Percentiles rank a stretch among this genome's conserved stretches.
Evolutionary conservation across 2,113 vertebrate genomes (phyloP).

Genomic region (Xenopus borealis): DNA sequence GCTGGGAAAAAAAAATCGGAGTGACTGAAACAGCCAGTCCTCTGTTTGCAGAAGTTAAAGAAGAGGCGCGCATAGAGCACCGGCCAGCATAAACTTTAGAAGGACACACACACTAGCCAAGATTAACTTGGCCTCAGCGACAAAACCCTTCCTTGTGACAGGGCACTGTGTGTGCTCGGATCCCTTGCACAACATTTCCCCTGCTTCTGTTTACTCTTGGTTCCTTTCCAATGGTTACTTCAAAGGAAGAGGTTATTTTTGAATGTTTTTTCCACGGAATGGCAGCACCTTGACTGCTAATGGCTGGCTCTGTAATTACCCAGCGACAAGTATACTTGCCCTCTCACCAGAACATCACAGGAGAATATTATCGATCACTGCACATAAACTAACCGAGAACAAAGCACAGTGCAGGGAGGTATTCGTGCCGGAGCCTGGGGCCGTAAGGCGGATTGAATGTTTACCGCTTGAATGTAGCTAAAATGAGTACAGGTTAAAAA

Average conservation of each 20-base stretch:
- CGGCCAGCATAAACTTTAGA: constrained; percentile 36
- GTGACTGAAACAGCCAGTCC: constrained; percentile 47
- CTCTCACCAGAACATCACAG: neutral
- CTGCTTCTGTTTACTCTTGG: constrained; percentile 35
- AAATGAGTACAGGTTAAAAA: too few species aligned
- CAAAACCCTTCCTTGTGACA: constrained; percentile 44
- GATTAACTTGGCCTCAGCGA: constrained; percentile 45
- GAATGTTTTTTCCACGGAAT: constrained; percentile 17
- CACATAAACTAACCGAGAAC: neutral
- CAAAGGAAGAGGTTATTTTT: constrained; percentile 35
- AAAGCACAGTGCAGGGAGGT: neutral
- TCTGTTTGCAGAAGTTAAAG: constrained; percentile 35
- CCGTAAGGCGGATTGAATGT: neutral
- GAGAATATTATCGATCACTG: neutral
- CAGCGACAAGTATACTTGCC: constrained; percentile 7
- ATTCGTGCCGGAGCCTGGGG: neutral
- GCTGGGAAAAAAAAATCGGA: constrained; percentile 5
- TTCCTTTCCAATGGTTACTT: constrained; percentile 21
- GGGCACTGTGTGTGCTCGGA: constrained; percentile 1
- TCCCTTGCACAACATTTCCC: constrained; percentile 15
- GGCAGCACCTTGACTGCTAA: constrained; percentile 15
- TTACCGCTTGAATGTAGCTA: neutral
- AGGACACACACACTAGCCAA: constrained; percentile 33
- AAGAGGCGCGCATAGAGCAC: constrained; percentile 30
- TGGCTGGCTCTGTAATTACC: constrained; percentile 3